These are phyloP conservation scores for Drosophila setosimentum DNA, from an alignment of 2,888 invertebrate genomes.

Conservation along the genomic window DNA sequence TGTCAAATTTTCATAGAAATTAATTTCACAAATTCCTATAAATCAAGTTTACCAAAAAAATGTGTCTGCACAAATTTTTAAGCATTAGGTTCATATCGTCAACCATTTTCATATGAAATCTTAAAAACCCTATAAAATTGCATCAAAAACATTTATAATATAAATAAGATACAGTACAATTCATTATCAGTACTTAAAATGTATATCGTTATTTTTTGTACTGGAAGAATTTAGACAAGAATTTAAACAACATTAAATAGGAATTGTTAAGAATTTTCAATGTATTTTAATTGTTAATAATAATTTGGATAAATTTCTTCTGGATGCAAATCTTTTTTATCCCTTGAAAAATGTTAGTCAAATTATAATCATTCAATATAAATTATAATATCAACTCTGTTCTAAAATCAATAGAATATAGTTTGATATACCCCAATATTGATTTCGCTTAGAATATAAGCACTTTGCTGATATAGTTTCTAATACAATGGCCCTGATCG, in stretches of 20 bases:
- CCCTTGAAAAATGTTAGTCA: background rate
- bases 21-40: background rate
- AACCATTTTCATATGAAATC: background rate
- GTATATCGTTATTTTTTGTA: background rate
- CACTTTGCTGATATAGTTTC: slow-evolving; percentile 8
- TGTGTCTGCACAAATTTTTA: background rate
- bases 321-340: background rate
- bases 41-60: background rate
- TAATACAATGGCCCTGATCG: slow-evolving; percentile 35
- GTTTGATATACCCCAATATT: too few species aligned
- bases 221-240: too few species aligned
- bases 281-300: background rate
- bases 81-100: background rate
- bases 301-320: background rate
- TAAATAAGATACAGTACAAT: background rate
- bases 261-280: background rate
- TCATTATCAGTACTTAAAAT: background rate
- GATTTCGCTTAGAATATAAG: background rate
- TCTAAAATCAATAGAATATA: background rate
- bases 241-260: background rate
- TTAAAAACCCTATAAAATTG: background rate
- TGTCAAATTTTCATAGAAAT: background rate
- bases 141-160: background rate
- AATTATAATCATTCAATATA: background rate
- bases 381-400: background rate